phyloP scores from a whole-genome alignment of 2,797 vertebrate genomes.

The Choloepus didactylus region DNA sequence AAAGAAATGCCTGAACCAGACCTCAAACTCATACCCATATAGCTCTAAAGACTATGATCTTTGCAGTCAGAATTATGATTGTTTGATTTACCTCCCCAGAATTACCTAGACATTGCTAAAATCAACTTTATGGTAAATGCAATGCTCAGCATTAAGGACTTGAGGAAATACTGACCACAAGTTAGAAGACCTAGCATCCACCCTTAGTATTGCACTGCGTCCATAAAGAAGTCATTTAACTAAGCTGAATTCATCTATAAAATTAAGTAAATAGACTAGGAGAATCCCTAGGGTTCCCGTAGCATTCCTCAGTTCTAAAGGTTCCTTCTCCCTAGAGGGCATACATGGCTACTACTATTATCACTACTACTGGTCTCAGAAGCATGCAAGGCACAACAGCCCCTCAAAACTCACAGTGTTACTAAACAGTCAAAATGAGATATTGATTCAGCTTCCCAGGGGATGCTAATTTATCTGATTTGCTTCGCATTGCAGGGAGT shows the following conservation, averaged over 20 bases:
- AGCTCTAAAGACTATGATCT: background rate
- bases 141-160: background rate
- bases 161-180: background rate
- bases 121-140: background rate
- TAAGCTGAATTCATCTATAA: background rate
- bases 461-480: background rate
- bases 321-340: background rate
- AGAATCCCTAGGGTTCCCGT: background rate
- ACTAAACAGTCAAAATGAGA: background rate
- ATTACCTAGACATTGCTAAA: constrained; percentile 31
- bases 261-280: background rate
- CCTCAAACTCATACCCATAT: constrained; percentile 21
- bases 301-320: background rate
- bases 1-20: background rate
- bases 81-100: constrained; percentile 41
- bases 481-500: background rate
- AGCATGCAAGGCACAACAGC: background rate
- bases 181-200: background rate
- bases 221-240: background rate
- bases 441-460: background rate
- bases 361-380: background rate
- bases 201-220: background rate
- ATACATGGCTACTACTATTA: background rate
- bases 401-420: background rate
- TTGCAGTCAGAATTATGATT: constrained; percentile 4